Evolutionary conservation across 2,888 invertebrate species (phyloP), one percentile per base, ranked within the genome.

Genomic region (Hoplodrina blanda): DNA sequence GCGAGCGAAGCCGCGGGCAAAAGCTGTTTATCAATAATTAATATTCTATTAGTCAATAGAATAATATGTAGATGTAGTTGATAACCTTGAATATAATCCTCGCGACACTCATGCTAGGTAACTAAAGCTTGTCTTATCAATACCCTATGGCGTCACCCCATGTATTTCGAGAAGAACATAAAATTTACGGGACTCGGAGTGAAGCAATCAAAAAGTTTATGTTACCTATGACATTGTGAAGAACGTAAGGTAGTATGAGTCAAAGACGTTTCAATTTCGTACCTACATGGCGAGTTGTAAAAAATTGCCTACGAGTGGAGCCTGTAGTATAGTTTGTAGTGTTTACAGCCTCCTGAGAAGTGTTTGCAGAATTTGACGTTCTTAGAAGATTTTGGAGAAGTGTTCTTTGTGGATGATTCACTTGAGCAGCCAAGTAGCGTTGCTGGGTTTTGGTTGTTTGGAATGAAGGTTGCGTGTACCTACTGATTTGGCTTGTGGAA

Each of bases 151-250:
- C n/a, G n/a, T 30, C 30, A 19, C n/a, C 20, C 10, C n/a, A 15
- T 69, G 10, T 52, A 62, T 67, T 61, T 53, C 46, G 44, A 50
- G 44, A 46, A 37, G 25, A 55, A 62, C 70, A 62, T 76, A 81
- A 76, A 81, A 49, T 76, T 77, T 81, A 81, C 70, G 59, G 50
- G 55, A 62, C 44, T 25, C 57, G 30, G 37, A 59, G 62, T 41
- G 53, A 41, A 77, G 78, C 56, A 77, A 77, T 77, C 64, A 81
- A 77, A 78, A 62, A 54, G 62, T 77, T 77, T 77, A 77, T 77
- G 50, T 30, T 57, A 62, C 78, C 57, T 77, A 64, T 70, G 82
- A 77, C 78, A 77, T 77, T 77, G 77, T 62, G 77, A 37, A 10
- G 76, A 41, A 46, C 76, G 53, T 57, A 19, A 62, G 56, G 59